Evolutionary conservation across 2,113 vertebrate species (phyloP).

Genomic region (Pogona vitticeps): DNA sequence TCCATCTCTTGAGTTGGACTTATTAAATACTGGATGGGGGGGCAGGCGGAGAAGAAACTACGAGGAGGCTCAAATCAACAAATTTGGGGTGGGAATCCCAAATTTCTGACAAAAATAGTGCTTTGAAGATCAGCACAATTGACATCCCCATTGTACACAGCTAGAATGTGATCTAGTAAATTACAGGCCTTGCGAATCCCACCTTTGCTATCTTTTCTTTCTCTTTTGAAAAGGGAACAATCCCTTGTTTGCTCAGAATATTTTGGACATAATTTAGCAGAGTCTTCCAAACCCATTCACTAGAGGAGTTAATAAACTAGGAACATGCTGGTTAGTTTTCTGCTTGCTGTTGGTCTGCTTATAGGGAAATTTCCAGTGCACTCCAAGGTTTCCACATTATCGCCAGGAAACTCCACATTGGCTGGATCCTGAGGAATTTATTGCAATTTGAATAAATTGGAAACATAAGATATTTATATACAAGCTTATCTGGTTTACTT

Average conservation of each 20-base stretch:
- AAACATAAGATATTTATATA: not conserved
- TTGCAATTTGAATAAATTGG: not conserved
- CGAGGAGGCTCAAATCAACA: not conserved
- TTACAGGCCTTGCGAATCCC: not conserved
- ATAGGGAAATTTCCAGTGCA: not conserved
- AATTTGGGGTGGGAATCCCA: not conserved
- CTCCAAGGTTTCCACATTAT: not conserved
- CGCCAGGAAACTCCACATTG: not conserved
- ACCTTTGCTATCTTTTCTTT: not conserved
- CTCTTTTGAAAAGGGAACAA: not conserved
- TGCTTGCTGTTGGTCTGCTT: not conserved
- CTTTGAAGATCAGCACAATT: not conserved
- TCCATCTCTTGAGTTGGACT: not conserved
- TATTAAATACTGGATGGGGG: not conserved
- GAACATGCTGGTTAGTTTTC: not conserved
- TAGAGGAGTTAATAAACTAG: not conserved
- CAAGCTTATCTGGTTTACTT: not conserved
- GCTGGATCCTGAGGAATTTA: not conserved
- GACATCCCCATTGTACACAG: not conserved
- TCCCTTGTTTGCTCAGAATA: not conserved
- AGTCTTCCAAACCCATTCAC: not conserved
- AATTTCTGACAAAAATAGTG: not conserved
- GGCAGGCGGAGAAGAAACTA: not conserved
- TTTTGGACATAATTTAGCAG: not conserved
- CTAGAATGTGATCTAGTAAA: not conserved